Conservation (phyloP, 2,113 vertebrate species). For the Empidonax traillii region DNA sequence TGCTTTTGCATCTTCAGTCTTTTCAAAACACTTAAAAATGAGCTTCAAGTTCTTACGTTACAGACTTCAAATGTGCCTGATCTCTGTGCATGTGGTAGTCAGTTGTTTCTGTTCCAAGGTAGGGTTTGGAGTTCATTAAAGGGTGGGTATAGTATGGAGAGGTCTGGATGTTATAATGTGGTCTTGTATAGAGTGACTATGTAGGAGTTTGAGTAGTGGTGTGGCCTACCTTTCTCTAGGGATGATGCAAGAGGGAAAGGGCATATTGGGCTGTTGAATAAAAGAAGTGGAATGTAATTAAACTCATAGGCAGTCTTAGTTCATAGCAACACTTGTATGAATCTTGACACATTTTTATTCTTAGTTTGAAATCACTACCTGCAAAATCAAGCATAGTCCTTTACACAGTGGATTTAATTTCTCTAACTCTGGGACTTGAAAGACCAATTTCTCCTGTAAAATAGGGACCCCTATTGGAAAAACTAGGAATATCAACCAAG, state of each 20-base stretch:
- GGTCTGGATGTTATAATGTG: not conserved
- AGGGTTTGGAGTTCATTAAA: not conserved
- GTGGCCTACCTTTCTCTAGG: not conserved
- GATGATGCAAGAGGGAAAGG: not conserved
- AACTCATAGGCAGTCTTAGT: not conserved
- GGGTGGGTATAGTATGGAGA: not conserved
- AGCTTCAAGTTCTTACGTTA: not conserved
- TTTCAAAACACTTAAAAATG: not conserved
- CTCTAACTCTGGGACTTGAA: not conserved
- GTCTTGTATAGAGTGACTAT: fast-evolving
- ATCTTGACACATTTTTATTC: not conserved
- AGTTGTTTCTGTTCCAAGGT: not conserved
- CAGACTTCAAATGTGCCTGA: not conserved
- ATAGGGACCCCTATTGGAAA: constrained; percentile 30
- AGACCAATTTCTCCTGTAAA: not conserved
- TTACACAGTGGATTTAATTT: not conserved
- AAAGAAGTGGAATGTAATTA: not conserved
- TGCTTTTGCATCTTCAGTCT: not conserved
- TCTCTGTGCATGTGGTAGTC: not conserved
- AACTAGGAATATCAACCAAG: not conserved
- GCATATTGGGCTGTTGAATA: not conserved
- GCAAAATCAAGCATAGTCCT: not conserved
- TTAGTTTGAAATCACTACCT: not conserved
- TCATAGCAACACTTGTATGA: not conserved
- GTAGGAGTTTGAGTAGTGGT: not conserved